Base-by-base conservation (phyloP, 2,113 vertebrate genomes). In the Microcebus ravelobensis region DNA sequence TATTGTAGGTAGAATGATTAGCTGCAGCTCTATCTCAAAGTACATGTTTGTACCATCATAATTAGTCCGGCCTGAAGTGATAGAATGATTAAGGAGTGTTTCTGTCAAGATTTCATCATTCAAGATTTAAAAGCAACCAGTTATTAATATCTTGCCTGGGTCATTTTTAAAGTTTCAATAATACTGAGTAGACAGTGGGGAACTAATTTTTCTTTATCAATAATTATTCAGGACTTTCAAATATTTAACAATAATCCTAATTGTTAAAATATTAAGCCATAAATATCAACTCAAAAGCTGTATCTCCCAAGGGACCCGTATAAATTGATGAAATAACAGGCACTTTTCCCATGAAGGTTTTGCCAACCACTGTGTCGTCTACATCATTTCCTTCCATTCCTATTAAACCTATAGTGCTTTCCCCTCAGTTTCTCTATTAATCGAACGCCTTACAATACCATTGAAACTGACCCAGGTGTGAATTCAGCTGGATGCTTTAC, bases 21-120 rank as follows among this genome's bases (percentile, higher is more conserved):
- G 52, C 34, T 90, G 5, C 6, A 67, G n/a, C 67, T 77, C 68
- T 94, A 1, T 29, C 36, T 95, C 85, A 96, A 31, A 91, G 31
- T 94, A 36, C 29, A 87, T 21, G 65, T 71, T 92, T 85, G 42
- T 84, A 73, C 21, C 39, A 93, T 74, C 21, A 52, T 86, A 88
- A 79, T 94, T 96, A 92, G 45, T 88, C 55, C 89, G 42, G 23
- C 59, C 36, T 87, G 17, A 84, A 93, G 27, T 86, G 7, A 91
- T 27, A 96, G 14, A 18, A 91, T 68, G 79, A 91, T 70, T 87
- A 83, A 96, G 7, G 31, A 34, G 25, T 90, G 0, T 93, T 95
- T 93, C 74, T 94, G 65, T 96, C 48, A 91, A 45, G 20, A 96
- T 90, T 87, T 70, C 93, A 39, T 39, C 93, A 93, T 81, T 81